These are phyloP conservation scores for Monopterus albus DNA, from an alignment of 2,113 vertebrate genomes.

Conservation along the genomic window DNA sequence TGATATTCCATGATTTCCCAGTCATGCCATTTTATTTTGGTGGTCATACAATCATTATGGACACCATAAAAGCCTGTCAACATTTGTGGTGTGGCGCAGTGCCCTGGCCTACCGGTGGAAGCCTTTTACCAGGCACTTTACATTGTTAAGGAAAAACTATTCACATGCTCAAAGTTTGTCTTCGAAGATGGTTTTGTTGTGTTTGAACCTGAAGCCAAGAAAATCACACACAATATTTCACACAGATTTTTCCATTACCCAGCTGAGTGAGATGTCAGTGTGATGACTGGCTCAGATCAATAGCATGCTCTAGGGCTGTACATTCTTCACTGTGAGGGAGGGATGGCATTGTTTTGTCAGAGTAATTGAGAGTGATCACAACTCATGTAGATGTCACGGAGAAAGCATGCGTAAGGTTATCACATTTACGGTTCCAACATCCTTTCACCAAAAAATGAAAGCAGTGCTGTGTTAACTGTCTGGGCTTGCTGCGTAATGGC, in stretches of 20 bases:
- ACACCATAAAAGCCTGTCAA: conserved; percentile 25
- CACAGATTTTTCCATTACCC: conserved; percentile 59
- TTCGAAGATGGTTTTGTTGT: conserved; percentile 15
- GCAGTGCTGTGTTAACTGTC: conserved; percentile 30
- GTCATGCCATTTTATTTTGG: conserved; percentile 24
- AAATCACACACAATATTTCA: conserved; percentile 42
- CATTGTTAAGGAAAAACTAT: conserved; percentile 9
- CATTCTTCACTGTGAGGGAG: conserved; percentile 4
- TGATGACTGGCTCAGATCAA: conserved; percentile 62
- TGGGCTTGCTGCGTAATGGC: background rate
- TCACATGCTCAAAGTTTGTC: conserved; percentile 13
- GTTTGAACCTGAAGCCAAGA: conserved; percentile 32
- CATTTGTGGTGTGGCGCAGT: conserved; percentile 4
- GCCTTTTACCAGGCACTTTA: conserved; percentile 29
- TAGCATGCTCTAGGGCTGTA: conserved; percentile 34
- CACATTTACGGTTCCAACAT: background rate
- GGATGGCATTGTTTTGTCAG: conserved; percentile 25
- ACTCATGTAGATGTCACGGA: conserved; percentile 5
- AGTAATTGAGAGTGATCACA: conserved; percentile 34
- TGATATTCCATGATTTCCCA: background rate
- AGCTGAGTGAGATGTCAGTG: conserved; percentile 55
- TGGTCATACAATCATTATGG: conserved; percentile 20
- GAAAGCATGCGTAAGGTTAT: conserved; percentile 10
- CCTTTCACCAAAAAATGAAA: conserved; percentile 2
- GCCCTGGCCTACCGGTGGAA: conserved; percentile 18